Percentiles rank a stretch among this genome's conserved stretches.
Conservation (phyloP, 2,888 invertebrate genomes). For the Petrophora chlorosata region DNA sequence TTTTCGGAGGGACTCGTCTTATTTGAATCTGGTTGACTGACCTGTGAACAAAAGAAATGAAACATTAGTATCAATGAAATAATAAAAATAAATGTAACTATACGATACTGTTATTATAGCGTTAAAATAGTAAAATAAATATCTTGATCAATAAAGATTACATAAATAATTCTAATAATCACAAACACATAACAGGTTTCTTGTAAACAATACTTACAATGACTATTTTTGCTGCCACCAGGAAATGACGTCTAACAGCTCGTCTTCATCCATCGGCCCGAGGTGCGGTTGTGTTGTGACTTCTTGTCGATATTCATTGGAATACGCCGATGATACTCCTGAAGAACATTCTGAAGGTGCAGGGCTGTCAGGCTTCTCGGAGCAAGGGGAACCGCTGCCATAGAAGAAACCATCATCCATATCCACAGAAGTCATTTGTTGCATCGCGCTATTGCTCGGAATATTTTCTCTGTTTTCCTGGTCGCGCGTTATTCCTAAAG, state of each 20-base stretch:
- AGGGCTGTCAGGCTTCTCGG: constrained; percentile 88
- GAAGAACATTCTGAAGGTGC: constrained; percentile 89
- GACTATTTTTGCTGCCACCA: constrained; percentile 91
- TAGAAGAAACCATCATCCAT: constrained; percentile 81
- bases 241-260: constrained; percentile 92
- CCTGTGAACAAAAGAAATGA: constrained; percentile 67
- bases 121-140: too few relatives aligned
- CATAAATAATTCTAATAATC: too few relatives aligned
- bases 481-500: constrained; percentile 75
- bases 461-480: constrained; percentile 78
- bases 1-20: constrained; percentile 76
- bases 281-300: constrained; percentile 78
- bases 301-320: constrained; percentile 73
- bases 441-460: constrained; percentile 58
- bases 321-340: constrained; percentile 80
- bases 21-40: constrained; percentile 45
- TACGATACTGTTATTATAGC: too few relatives aligned
- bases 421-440: constrained; percentile 73
- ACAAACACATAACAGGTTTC: too few relatives aligned
- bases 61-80: constrained; percentile 29
- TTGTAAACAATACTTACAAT: constrained; percentile 58
- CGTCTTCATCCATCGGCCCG: constrained; percentile 94
- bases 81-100: not conserved
- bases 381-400: constrained; percentile 84
- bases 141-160: too few relatives aligned